Evolutionary conservation across 2,113 vertebrate species (phyloP), one percentile per base, ranked within the genome.

Genomic region (Equus przewalskii): DNA sequence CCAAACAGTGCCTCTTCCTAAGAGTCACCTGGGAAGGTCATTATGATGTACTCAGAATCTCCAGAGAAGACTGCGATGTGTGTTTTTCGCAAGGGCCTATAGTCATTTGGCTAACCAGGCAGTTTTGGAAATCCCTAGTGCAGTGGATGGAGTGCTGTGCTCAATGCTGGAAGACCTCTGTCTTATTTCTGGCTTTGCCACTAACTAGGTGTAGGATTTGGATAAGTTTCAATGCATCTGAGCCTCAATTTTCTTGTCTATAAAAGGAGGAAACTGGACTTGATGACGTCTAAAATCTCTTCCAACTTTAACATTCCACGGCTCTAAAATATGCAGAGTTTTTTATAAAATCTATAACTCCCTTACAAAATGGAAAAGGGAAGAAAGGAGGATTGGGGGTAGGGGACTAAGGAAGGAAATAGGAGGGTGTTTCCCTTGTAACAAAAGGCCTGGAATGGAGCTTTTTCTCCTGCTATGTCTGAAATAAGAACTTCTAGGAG

Each of bases 131-230:
- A 56, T 22, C 56, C n/a, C 54, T 28, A 7, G 19, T 14, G 56
- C 0, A 3, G 51, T 6, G 28, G 33, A n/a, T 1, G 30, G 9
- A 54, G 46, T 9, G 67, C 79, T 44, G 4, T 2, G 54, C 41
- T 73, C 73, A 26, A 28, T 46, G 72, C 19, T 13, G 58, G 30
- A 83, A 88, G 72, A 10, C 33, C 26, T 16, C 44, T 12, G 26
- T 81, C 82, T 64, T 82, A 30, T 88, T 94, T 83, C 89, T 60
- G 67, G 58, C 10, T 79, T 22, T 49, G 64, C 82, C 60, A 16
- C 86, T 86, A 69, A 92, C 49, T 78, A 89, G 94, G 92, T 90
- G 92, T 56, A 46, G 83, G 60, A 60, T 76, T 62, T 92, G 90
- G 98, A 75, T 54, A 15, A 0, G 13, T 70, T 94, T 96, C 91